phyloP scores from a whole-genome alignment of 2,113 vertebrate species.

The Ciconia boyciana region DNA sequence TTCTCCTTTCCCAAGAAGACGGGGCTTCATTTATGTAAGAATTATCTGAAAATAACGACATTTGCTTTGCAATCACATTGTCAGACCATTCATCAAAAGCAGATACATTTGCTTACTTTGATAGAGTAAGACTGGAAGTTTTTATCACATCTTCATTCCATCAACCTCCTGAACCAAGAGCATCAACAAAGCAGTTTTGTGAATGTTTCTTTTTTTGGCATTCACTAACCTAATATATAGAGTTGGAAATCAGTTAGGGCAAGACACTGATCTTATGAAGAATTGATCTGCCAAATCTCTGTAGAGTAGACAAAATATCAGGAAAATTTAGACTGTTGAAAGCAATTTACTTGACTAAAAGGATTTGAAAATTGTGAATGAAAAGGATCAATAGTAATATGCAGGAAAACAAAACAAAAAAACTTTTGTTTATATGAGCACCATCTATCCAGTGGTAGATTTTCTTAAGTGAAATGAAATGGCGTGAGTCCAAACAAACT shows the following conservation, averaged over 20 bases:
- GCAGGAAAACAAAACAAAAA: conserved; percentile 20
- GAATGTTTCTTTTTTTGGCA: conserved; percentile 7
- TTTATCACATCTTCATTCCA: not conserved
- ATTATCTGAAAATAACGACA: not conserved
- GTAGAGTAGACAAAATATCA: conserved; percentile 33
- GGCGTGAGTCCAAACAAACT: not conserved
- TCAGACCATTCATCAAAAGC: not conserved
- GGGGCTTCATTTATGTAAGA: not conserved
- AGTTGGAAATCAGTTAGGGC: conserved; percentile 49
- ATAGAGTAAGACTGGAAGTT: not conserved
- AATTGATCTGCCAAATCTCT: conserved; percentile 56
- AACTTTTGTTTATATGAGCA: conserved; percentile 26
- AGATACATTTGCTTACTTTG: conserved; percentile 25
- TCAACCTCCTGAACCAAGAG: not conserved
- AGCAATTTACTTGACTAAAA: conserved; percentile 38
- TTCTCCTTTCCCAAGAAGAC: not conserved
- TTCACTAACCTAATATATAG: conserved; percentile 36
- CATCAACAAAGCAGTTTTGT: not conserved
- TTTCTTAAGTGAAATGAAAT: conserved; percentile 34
- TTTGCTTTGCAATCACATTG: not conserved
- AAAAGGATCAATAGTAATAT: conserved; percentile 50
- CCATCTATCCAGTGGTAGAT: conserved; percentile 7
- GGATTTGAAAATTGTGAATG: conserved; percentile 58
- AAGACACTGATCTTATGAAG: conserved; percentile 43
- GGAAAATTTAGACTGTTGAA: conserved; percentile 40